Evolutionary conservation across 1,140 invertebrate genomes (phyloP).

Genomic region (Cydia amplana): DNA sequence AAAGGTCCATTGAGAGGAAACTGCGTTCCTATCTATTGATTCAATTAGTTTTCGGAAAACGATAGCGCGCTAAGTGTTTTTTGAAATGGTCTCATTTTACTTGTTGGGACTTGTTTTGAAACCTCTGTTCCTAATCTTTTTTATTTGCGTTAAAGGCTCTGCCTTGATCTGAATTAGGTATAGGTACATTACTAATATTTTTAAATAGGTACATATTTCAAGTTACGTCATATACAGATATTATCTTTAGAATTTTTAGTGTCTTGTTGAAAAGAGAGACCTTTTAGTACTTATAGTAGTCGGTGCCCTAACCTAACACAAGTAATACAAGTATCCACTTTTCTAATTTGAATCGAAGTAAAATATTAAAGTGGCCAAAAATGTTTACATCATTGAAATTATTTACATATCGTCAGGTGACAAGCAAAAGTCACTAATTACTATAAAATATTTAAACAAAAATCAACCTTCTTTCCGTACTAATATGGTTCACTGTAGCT

Average conservation of each 20-base stretch:
- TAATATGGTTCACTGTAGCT: too few relatives aligned
- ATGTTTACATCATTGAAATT: too few relatives aligned
- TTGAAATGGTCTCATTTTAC: constrained; percentile 2
- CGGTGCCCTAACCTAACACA: too few relatives aligned
- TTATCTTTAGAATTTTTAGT: background rate
- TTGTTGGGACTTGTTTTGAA: constrained; percentile 21
- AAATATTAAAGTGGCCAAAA: too few relatives aligned
- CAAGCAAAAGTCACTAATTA: too few relatives aligned
- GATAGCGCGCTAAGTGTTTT: constrained; percentile 27
- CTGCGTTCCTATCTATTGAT: constrained; percentile 27
- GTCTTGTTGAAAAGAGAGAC: background rate
- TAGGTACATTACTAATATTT: background rate
- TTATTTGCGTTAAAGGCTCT: background rate
- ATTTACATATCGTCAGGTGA: too few relatives aligned
- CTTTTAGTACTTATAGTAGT: background rate
- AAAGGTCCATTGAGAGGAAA: constrained; percentile 29
- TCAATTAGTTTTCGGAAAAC: constrained; percentile 28
- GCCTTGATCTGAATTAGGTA: background rate
- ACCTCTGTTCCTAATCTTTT: background rate
- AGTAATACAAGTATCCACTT: too few relatives aligned
- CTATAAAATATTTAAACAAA: too few relatives aligned
- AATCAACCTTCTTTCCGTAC: too few relatives aligned
- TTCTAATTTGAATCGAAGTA: too few relatives aligned
- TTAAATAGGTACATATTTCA: background rate
- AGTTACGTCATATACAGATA: background rate